Base-by-base conservation (phyloP, 2,797 vertebrate species). In the Sebastes oblongus region DNA sequence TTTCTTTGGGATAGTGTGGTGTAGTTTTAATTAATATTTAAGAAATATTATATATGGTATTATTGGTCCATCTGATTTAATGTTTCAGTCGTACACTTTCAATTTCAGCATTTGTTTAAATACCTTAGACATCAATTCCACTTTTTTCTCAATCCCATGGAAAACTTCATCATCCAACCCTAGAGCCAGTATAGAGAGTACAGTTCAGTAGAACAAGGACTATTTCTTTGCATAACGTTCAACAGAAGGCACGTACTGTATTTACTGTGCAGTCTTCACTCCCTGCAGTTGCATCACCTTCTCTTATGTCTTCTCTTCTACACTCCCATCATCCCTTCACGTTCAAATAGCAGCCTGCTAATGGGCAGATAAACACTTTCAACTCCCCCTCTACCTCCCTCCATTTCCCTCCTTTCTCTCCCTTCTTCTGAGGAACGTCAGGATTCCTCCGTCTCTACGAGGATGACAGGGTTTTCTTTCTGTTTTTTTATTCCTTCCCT, bases 291-390 rank as follows among this genome's bases (percentile, higher is more conserved):
- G 27, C 22, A 22, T 56, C 52, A 1, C 52, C 2, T 60, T 56
- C 34, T 77, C 50, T 67, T 61, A 66, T 58, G 34, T 75, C 42
- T 70, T 29, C 36, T 29, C 3, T 55, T 36, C 24, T 36, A 18
- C 62, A 54, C 27, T 39, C 22, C 25, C 18, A 3, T 25, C 71
- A 50, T 85, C 66, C 59, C 77, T 54, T 30, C 46, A 55, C 62
- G 69, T 86, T 86, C 72, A 81, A 77, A 81, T 16, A 67, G 61
- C 58, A 72, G 42, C 24, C 75, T 71, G 84, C 66, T 78, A 81
- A 76, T 83, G 55, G 72, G 75, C 71, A 87, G 68, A 87, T 83
- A 82, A 80, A 87, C 46, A 50, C 80, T 75, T 62, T 58, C 46
- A 73, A 22, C 64, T 68, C 34, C 22, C 24, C 46, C 42, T 27